Conservation (phyloP, 2,113 vertebrate genomes). For the Pimephales promelas region DNA sequence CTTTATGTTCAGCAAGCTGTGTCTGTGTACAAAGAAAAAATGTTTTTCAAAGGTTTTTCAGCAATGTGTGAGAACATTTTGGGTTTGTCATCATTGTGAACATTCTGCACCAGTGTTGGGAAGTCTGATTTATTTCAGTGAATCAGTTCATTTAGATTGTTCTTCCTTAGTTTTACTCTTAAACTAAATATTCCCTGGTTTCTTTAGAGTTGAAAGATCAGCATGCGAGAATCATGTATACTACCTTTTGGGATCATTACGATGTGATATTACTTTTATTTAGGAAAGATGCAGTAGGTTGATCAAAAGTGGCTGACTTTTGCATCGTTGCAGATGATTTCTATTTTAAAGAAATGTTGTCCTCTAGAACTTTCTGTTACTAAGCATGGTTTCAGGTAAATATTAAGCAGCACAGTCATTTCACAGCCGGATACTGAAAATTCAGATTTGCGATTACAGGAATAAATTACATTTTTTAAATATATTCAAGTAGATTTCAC, state of each 20-base stretch:
- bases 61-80: neutral
- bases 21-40: slow-evolving; percentile 38
- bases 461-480: neutral
- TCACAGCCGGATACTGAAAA: neutral
- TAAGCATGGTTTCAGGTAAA: no score
- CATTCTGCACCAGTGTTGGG: neutral
- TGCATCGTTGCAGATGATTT: neutral
- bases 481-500: no score
- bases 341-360: neutral
- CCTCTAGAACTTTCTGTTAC: neutral
- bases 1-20: slow-evolving; percentile 50
- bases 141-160: neutral
- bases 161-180: neutral
- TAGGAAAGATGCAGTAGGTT: neutral
- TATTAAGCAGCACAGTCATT: no score
- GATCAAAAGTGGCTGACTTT: neutral
- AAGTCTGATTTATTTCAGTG: neutral
- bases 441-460: neutral
- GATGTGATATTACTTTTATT: neutral
- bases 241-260: no score
- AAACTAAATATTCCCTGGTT: neutral
- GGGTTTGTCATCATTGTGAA: neutral
- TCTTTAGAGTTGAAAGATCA: neutral
- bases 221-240: neutral
- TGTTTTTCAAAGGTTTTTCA: neutral